Percentiles rank a stretch among this genome's conserved stretches.
These are phyloP conservation scores for Bujurquina vittata DNA, from an alignment of 2,113 vertebrate species.

Conservation along the genomic window DNA sequence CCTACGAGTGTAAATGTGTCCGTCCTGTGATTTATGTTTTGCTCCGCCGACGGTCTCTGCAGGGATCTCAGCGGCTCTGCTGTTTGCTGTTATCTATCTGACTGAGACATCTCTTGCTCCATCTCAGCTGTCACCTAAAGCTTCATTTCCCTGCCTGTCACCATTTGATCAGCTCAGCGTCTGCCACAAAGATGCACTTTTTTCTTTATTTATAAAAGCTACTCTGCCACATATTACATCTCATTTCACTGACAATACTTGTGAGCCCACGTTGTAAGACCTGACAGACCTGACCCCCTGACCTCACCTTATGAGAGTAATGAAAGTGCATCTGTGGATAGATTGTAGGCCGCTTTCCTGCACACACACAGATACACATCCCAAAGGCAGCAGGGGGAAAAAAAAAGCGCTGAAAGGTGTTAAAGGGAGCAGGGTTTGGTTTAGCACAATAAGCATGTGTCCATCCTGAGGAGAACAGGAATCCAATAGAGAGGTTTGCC, in stretches of 20 bases:
- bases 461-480: slow-evolving; percentile 53
- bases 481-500: slow-evolving; percentile 65
- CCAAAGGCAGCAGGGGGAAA: not conserved
- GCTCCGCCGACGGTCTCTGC: slow-evolving; percentile 25
- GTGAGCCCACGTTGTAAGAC: not conserved
- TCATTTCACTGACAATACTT: slow-evolving; percentile 49
- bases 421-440: slow-evolving; percentile 35
- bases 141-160: slow-evolving; percentile 70
- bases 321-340: slow-evolving; percentile 44
- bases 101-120: slow-evolving; percentile 66
- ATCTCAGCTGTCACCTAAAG: slow-evolving; percentile 48
- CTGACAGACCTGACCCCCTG: slow-evolving; percentile 23
- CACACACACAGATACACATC: slow-evolving; percentile 27
- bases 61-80: slow-evolving; percentile 35
- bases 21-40: slow-evolving; percentile 4
- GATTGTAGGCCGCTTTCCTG: slow-evolving; percentile 3
- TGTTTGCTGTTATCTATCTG: slow-evolving; percentile 57
- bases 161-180: slow-evolving; percentile 22
- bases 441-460: slow-evolving; percentile 64
- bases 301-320: slow-evolving; percentile 52
- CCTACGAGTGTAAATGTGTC: slow-evolving; percentile 7
- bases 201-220: slow-evolving; percentile 49
- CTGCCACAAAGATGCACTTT: slow-evolving; percentile 33
- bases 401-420: slow-evolving; percentile 36
- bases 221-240: slow-evolving; percentile 56